Conservation (phyloP, 1,140 invertebrate genomes). For the Caenorhabditis brenneri region DNA sequence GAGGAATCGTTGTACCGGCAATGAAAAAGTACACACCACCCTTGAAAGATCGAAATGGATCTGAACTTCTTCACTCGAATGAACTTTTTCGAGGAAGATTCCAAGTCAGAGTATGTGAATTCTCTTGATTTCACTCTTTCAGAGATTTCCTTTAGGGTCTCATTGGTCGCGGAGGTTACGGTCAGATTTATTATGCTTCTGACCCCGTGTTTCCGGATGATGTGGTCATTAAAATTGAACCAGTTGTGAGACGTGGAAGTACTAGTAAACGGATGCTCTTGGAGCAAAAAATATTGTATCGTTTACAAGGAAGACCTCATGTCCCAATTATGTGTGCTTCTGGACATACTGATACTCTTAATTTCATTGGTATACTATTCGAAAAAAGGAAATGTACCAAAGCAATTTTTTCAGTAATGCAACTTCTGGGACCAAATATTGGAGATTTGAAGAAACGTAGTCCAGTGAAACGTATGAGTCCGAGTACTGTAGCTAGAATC, state of each 20-base stretch:
- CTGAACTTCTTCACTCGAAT: neutral
- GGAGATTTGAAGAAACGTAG: slow-evolving; percentile 88
- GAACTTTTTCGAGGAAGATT: slow-evolving; percentile 1
- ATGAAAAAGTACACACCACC: neutral
- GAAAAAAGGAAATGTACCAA: neutral
- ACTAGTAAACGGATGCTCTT: slow-evolving; percentile 94
- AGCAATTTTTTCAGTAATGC: slow-evolving; percentile 21
- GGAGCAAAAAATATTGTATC: slow-evolving; percentile 95
- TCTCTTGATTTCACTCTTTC: neutral
- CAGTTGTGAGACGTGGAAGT: slow-evolving; percentile 87
- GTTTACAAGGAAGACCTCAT: slow-evolving; percentile 78
- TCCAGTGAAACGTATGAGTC: slow-evolving; percentile 88
- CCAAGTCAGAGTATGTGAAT: neutral
- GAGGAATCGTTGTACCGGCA: neutral
- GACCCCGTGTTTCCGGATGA: slow-evolving; percentile 81
- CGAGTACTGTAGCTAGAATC: slow-evolving; percentile 91
- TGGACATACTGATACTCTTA: slow-evolving; percentile 49
- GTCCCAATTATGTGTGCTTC: slow-evolving; percentile 57
- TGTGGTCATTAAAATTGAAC: slow-evolving; percentile 96
- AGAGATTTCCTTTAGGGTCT: slow-evolving; percentile 76
- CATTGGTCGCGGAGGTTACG: slow-evolving; percentile 96
- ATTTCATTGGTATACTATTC: slow-evolving; percentile 19
- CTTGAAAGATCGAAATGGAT: slow-evolving; percentile 5
- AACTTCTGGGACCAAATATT: slow-evolving; percentile 93
- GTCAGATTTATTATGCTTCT: slow-evolving; percentile 96